Evolutionary conservation across 53 echinoderm and acorn worm species (phyloP).

Genomic region (Mesocentrotus franciscanus): DNA sequence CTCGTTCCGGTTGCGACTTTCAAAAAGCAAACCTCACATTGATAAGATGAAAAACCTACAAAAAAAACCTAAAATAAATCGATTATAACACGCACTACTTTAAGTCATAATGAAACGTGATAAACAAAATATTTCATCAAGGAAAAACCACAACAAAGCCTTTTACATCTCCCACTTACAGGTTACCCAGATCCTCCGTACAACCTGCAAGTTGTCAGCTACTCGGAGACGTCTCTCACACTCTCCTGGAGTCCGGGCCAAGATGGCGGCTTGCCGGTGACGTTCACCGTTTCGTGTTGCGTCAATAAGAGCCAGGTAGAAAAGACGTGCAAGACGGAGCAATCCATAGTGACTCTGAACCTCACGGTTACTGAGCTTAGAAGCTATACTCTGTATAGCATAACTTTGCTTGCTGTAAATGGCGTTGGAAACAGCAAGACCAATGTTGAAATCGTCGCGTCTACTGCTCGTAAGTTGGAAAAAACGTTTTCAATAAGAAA

Average conservation of each 20-base stretch:
- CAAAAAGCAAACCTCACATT: too few relatives aligned
- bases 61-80: neutral
- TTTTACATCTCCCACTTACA: neutral
- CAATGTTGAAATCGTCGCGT: neutral
- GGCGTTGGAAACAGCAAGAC: neutral
- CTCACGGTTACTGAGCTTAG: neutral
- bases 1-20: too few relatives aligned
- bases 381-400: neutral
- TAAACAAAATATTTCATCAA: too few relatives aligned
- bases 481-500: too few relatives aligned
- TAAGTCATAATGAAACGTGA: too few relatives aligned
- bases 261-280: constrained; percentile 29
- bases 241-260: neutral
- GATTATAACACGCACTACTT: too few relatives aligned
- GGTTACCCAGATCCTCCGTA: constrained; percentile 16
- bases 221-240: neutral
- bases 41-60: too few relatives aligned
- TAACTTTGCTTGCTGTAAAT: neutral
- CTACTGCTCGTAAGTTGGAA: constrained; percentile 1
- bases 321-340: neutral
- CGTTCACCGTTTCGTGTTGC: constrained; percentile 14
- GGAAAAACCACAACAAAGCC: too few relatives aligned
- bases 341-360: neutral
- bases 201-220: constrained; percentile 10
- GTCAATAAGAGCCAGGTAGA: neutral